Evolutionary conservation across 1,140 invertebrate species (phyloP).

Genomic region (Parapsyche elsis): DNA sequence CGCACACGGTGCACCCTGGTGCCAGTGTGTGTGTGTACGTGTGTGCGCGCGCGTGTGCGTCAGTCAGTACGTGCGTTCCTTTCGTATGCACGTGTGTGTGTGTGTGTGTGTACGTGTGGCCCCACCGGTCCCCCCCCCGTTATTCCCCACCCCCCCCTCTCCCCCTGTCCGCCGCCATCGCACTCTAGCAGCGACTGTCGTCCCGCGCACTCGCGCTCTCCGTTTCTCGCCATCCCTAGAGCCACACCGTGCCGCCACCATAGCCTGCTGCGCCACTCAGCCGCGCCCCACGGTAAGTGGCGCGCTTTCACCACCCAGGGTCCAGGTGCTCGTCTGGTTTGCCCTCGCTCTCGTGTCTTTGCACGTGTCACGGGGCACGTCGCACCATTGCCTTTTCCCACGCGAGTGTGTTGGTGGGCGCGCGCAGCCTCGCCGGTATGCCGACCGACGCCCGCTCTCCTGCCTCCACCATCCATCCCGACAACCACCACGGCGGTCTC

Average conservation of each 20-base stretch:
- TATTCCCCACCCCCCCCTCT: background rate
- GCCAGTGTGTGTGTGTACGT: background rate
- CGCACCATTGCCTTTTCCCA: background rate
- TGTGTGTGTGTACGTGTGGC: background rate
- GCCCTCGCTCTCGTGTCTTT: background rate
- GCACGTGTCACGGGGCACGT: background rate
- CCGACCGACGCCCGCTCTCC: background rate
- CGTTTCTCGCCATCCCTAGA: background rate
- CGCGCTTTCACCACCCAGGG: background rate
- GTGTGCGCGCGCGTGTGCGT: background rate
- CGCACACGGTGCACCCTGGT: background rate
- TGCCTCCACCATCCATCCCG: no score
- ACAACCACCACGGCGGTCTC: background rate
- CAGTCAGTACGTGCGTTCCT: background rate
- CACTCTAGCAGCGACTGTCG: conserved; percentile 17
- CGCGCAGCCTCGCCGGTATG: background rate
- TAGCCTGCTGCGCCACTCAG: conserved; percentile 18
- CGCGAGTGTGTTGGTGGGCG: background rate
- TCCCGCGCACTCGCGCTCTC: conserved; percentile 1
- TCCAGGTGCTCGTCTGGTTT: background rate
- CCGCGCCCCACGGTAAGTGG: conserved; percentile 35
- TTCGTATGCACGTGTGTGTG: background rate
- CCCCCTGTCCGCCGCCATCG: conserved; percentile 12
- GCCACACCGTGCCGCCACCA: background rate
- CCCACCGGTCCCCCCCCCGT: conserved; percentile 1